phyloP scores from a whole-genome alignment of 2,113 vertebrate species.

The Microtus oregoni region DNA sequence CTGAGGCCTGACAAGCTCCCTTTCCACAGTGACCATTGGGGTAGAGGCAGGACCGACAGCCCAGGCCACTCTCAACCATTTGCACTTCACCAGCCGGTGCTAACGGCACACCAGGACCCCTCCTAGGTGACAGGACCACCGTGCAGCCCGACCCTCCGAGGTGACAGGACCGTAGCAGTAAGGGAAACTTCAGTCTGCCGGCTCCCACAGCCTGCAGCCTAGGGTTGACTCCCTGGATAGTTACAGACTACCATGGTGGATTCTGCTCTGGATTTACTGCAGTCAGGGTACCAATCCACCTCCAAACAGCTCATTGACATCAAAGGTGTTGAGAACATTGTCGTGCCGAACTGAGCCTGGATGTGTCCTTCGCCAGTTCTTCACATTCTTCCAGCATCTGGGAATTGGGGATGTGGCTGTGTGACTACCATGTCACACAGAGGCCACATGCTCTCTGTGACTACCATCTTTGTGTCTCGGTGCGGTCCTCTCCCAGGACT shows the following conservation, averaged over 20 bases:
- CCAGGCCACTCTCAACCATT: accelerated
- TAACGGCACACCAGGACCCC: no score
- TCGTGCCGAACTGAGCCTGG: neutral
- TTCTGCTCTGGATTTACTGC: neutral
- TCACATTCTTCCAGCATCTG: neutral
- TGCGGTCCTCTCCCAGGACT: neutral
- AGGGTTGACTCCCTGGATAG: neutral
- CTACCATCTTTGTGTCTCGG: neutral
- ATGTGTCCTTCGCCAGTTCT: neutral
- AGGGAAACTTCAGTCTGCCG: accelerated
- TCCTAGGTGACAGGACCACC: no score
- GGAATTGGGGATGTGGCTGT: neutral
- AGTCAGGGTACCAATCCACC: neutral
- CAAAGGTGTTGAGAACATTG: neutral
- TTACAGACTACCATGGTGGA: neutral
- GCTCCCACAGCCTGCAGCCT: neutral
- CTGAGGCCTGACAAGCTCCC: neutral
- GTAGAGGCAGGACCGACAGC: neutral
- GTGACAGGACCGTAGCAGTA: accelerated
- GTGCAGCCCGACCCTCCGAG: accelerated
- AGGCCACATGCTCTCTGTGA: neutral
- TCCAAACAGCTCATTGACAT: accelerated
- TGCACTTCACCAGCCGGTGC: accelerated
- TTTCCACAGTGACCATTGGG: neutral
- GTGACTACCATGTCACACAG: neutral